These are phyloP conservation scores for Chrysoperla carnea DNA, from an alignment of 1,140 invertebrate species.

Conservation along the genomic window DNA sequence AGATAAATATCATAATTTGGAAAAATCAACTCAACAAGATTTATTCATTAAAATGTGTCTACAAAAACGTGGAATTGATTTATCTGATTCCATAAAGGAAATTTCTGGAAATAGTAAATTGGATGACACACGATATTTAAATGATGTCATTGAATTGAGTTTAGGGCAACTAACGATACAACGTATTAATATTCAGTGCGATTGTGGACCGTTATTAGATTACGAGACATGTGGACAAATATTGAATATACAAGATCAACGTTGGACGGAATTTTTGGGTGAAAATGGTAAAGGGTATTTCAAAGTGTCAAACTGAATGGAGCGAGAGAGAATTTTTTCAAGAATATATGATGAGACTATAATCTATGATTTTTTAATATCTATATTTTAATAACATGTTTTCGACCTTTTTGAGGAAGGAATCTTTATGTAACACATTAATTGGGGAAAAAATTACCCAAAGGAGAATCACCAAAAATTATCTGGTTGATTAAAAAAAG, in stretches of 20 bases:
- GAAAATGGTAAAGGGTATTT: constrained; percentile 28
- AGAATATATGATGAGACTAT: too few relatives aligned
- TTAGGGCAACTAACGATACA: constrained; percentile 36
- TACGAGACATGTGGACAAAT: constrained; percentile 27
- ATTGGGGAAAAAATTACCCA: too few relatives aligned
- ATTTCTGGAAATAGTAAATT: constrained; percentile 16
- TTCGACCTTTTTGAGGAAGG: too few relatives aligned
- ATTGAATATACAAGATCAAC: constrained; percentile 24
- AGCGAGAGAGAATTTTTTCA: too few relatives aligned
- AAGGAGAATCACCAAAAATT: too few relatives aligned
- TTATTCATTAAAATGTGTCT: constrained; percentile 23
- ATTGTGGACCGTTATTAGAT: constrained; percentile 25
- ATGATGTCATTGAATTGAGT: constrained; percentile 23
- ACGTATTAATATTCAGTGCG: constrained; percentile 28
- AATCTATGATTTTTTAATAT: too few relatives aligned
- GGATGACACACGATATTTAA: constrained; percentile 21
- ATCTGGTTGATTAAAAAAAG: too few relatives aligned
- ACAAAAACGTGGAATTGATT: constrained; percentile 18
- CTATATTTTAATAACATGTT: too few relatives aligned
- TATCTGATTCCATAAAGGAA: neutral
- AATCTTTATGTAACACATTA: too few relatives aligned
- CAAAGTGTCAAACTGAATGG: constrained; percentile 2
- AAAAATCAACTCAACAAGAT: constrained; percentile 6
- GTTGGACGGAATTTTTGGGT: constrained; percentile 30
- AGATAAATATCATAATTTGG: constrained; percentile 8